These are phyloP conservation scores for Macrobrachium rosenbergii DNA, from an alignment of 1,140 invertebrate genomes.

Conservation along the genomic window DNA sequence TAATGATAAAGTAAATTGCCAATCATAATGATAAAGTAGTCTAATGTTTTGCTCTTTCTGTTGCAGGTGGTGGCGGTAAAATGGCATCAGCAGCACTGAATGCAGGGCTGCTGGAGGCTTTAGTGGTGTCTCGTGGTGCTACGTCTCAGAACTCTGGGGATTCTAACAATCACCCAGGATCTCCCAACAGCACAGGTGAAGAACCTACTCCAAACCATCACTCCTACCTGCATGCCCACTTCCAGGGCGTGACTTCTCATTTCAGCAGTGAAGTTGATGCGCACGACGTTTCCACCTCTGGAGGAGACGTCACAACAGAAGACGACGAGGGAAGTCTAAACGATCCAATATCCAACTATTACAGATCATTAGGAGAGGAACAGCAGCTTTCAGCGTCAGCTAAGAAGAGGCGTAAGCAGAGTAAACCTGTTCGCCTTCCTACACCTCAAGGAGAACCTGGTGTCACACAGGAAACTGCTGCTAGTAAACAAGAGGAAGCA, in stretches of 20 bases:
- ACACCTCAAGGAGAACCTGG: conserved; percentile 68
- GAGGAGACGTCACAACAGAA: conserved; percentile 63
- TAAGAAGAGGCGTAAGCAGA: conserved; percentile 70
- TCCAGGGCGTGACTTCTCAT: conserved; percentile 42
- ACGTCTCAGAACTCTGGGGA: conserved; percentile 16
- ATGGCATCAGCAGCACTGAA: conserved; percentile 65
- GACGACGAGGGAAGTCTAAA: conserved; percentile 62
- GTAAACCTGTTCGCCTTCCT: conserved; percentile 69
- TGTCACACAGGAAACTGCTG: conserved; percentile 62
- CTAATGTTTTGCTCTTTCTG: not conserved
- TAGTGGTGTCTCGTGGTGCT: conserved; percentile 48
- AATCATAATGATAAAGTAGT: not conserved
- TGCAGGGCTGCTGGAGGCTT: conserved; percentile 59
- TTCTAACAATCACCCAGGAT: conserved; percentile 27
- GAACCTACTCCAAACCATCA: conserved; percentile 39
- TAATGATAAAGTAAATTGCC: not conserved
- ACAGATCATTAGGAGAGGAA: conserved; percentile 36
- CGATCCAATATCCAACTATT: conserved; percentile 52
- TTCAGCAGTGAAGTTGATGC: conserved; percentile 21
- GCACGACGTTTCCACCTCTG: conserved; percentile 53
- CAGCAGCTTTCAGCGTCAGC: conserved; percentile 51
- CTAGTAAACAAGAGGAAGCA: conserved; percentile 44
- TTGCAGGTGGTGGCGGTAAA: conserved; percentile 56
- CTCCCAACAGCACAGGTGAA: conserved; percentile 32
- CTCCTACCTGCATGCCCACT: conserved; percentile 58